Evolutionary conservation across 2,113 vertebrate genomes (phyloP).

Genomic region (Illadopsis cleaveri): DNA sequence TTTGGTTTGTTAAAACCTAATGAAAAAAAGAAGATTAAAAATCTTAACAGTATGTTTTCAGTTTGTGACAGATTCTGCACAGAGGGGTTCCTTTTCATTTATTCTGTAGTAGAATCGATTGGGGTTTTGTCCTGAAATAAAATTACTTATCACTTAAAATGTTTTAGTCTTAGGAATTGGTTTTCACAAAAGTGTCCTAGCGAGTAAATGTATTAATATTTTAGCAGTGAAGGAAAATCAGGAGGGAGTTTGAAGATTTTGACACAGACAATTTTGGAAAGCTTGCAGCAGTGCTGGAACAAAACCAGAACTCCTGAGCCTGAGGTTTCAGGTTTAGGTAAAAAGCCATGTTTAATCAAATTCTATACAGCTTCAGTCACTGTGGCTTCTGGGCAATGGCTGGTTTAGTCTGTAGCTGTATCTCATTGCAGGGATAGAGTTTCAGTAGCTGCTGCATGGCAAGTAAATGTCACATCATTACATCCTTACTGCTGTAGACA

Average conservation of each 20-base stretch:
- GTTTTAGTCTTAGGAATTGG: not conserved
- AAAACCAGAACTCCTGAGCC: not conserved
- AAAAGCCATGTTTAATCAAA: not conserved
- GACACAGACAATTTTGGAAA: not conserved
- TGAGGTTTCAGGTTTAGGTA: not conserved
- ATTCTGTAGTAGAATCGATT: not conserved
- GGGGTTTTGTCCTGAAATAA: not conserved
- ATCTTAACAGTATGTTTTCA: not conserved
- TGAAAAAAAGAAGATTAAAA: not conserved
- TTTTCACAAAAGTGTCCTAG: not conserved
- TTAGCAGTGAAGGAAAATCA: not conserved
- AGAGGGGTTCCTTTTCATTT: not conserved
- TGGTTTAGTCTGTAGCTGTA: not conserved
- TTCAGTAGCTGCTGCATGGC: not conserved
- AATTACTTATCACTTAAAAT: not conserved
- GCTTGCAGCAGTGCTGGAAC: not conserved
- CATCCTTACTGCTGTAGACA: not conserved
- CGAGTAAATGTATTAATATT: not conserved
- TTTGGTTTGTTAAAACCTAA: not conserved
- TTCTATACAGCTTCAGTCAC: not conserved
- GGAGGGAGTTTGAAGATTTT: not conserved
- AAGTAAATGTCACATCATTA: not conserved
- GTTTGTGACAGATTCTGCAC: not conserved
- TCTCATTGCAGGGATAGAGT: not conserved
- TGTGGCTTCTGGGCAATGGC: not conserved